These are phyloP conservation scores for Chamaetylas fuelleborni DNA, from an alignment of 2,113 vertebrate species.

Conservation along the genomic window DNA sequence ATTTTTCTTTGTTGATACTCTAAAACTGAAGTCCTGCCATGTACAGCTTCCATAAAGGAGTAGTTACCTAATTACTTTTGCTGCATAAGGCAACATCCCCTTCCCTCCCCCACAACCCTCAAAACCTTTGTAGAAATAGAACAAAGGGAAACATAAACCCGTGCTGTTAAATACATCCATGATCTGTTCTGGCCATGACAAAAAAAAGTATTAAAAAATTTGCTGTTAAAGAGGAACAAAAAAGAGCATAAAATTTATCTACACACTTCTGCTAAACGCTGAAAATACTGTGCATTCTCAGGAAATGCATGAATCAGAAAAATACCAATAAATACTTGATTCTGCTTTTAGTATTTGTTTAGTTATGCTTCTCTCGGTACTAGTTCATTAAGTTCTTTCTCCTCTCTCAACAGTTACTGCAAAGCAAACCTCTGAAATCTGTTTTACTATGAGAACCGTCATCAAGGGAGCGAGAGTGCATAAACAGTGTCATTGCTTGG, in stretches of 20 bases:
- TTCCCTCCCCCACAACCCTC: not conserved
- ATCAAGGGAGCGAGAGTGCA: conserved; percentile 44
- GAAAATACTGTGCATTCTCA: not conserved
- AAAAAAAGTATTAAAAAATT: not conserved
- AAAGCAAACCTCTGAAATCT: not conserved
- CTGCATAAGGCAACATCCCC: not conserved
- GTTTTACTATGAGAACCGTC: conserved; percentile 2
- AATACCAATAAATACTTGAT: not conserved
- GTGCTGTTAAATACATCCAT: not conserved
- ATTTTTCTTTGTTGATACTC: not conserved
- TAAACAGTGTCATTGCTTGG: conserved; percentile 53
- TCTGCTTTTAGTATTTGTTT: not conserved
- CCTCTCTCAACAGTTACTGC: not conserved
- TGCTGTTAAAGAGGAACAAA: not conserved
- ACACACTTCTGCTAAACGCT: not conserved
- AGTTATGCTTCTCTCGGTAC: not conserved
- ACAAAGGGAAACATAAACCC: not conserved
- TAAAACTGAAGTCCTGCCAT: not conserved
- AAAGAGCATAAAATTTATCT: not conserved
- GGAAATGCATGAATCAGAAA: not conserved
- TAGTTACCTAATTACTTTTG: not conserved
- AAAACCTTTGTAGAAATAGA: not conserved
- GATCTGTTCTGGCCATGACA: not conserved
- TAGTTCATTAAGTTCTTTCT: not conserved
- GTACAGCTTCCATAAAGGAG: not conserved